Conservation (phyloP, 2,113 vertebrate species). For the Cromileptes altivelis region DNA sequence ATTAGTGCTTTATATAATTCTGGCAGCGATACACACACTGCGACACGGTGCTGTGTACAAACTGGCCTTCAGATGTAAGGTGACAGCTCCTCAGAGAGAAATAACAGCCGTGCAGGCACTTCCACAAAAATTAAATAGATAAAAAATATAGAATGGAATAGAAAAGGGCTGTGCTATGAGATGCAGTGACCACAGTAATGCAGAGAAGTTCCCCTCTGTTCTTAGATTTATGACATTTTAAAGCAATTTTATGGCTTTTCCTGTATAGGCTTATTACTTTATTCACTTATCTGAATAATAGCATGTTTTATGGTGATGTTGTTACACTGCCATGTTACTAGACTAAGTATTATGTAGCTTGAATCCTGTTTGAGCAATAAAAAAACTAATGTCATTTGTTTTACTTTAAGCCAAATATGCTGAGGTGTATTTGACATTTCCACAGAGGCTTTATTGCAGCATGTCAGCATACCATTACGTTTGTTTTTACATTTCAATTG, state of each 20-base stretch:
- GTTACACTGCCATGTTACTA: constrained; percentile 22
- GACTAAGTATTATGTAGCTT: constrained; percentile 12
- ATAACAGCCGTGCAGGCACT: constrained; percentile 85
- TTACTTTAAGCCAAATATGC: constrained; percentile 7
- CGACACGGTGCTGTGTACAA: constrained; percentile 86
- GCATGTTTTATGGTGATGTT: constrained; percentile 50
- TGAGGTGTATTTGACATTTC: not conserved
- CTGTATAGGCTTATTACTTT: constrained; percentile 41
- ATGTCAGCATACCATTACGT: not conserved
- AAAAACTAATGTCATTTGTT: constrained; percentile 19
- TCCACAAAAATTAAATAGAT: constrained; percentile 76
- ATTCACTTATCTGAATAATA: constrained; percentile 49
- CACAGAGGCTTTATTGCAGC: not conserved
- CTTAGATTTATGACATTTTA: constrained; percentile 61
- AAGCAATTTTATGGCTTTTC: constrained; percentile 53
- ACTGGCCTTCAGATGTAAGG: constrained; percentile 90
- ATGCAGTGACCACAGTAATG: constrained; percentile 36
- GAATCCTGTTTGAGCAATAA: constrained; percentile 21
- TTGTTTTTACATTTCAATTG: not conserved
- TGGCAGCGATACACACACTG: constrained; percentile 85
- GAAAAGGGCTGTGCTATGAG: constrained; percentile 9
- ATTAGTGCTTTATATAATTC: constrained; percentile 93
- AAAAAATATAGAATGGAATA: constrained; percentile 51
- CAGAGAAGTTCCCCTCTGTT: constrained; percentile 6
- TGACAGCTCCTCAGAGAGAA: constrained; percentile 89